phyloP scores from a whole-genome alignment of 2,113 vertebrate genomes.

The Bujurquina vittata region DNA sequence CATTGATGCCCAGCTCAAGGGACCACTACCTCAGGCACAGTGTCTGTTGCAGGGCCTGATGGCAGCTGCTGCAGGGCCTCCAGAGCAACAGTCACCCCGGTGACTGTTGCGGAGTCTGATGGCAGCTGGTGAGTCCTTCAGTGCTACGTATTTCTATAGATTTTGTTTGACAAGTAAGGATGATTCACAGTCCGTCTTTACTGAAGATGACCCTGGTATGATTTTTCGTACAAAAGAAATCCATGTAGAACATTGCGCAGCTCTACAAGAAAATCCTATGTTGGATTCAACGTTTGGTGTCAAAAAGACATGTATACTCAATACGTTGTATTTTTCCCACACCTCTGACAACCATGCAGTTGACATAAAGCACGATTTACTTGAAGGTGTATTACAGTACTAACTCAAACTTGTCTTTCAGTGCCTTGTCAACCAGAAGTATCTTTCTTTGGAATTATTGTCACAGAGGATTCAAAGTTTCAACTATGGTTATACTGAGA shows the following conservation, averaged over 20 bases:
- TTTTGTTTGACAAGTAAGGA: no score
- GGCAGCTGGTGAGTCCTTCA: no score
- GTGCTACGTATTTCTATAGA: no score
- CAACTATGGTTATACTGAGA: background rate
- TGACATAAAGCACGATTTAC: conserved; percentile 4
- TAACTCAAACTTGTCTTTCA: conserved; percentile 1
- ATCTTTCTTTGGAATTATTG: background rate
- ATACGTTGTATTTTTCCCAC: background rate
- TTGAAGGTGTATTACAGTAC: conserved; percentile 1
- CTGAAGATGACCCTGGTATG: background rate
- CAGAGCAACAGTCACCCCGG: no score
- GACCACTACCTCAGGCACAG: no score
- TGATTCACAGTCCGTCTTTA: background rate
- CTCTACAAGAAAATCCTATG: background rate
- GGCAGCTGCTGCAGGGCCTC: no score
- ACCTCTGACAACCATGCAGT: background rate
- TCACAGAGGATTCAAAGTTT: background rate
- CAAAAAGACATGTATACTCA: background rate
- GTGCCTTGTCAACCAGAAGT: background rate
- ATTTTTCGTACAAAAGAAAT: background rate
- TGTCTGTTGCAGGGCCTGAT: no score
- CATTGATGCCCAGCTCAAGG: no score
- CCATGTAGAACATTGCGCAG: background rate
- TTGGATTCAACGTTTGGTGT: background rate
- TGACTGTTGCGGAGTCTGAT: no score